phyloP scores from a whole-genome alignment of 2,888 invertebrate species.

The Lasius platythorax region DNA sequence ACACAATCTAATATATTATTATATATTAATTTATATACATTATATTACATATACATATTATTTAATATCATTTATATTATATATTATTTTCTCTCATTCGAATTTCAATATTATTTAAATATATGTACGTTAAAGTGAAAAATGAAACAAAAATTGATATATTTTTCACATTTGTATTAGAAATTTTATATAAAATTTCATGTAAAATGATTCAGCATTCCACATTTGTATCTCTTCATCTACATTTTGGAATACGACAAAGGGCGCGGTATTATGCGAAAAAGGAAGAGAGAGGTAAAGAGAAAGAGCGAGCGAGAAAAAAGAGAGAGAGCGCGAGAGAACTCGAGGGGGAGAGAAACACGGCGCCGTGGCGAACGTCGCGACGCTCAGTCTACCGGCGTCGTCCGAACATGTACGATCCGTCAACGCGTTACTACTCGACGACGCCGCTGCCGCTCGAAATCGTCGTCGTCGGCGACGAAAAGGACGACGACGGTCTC shows the following conservation, averaged over 20 bases:
- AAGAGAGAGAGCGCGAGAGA: constrained; percentile 44
- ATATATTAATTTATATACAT: too few relatives aligned
- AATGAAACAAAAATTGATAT: not conserved
- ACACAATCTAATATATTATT: too few relatives aligned
- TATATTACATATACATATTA: not conserved
- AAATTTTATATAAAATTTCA: not conserved
- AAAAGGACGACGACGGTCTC: constrained; percentile 37
- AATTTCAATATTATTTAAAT: not conserved
- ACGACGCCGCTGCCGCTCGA: constrained; percentile 31
- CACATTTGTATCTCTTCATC: constrained; percentile 27
- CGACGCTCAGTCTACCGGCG: constrained; percentile 84
- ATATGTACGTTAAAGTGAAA: not conserved
- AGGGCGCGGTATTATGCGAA: constrained; percentile 13
- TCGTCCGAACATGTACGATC: constrained; percentile 80
- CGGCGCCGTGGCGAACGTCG: constrained; percentile 82
- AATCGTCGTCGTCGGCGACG: constrained; percentile 34
- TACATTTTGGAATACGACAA: not conserved
- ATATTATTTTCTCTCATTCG: not conserved
- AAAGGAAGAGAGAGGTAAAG: not conserved
- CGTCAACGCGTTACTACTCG: constrained; percentile 42
- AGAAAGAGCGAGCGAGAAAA: constrained; percentile 45
- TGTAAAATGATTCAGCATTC: not conserved
- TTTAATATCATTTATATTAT: not conserved
- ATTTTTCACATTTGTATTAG: not conserved
- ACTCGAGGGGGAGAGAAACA: constrained; percentile 68